These are phyloP conservation scores for Sminthurides aquaticus DNA, from an alignment of 2,888 invertebrate genomes.

Conservation along the genomic window DNA sequence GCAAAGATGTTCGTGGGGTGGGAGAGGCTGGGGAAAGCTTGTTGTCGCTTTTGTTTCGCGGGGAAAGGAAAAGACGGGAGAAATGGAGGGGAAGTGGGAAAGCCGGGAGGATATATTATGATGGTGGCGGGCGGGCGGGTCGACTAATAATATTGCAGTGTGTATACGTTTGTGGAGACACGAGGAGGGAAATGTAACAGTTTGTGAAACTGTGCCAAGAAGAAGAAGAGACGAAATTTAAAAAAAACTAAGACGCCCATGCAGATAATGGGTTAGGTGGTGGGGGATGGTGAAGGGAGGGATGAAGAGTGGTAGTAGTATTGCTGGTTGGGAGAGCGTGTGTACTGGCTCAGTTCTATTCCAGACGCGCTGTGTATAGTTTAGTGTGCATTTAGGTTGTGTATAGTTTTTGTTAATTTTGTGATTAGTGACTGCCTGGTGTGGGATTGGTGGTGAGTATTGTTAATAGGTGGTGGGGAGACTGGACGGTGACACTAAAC, in stretches of 20 bases:
- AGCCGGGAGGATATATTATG: not conserved
- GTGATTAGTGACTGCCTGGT: not conserved
- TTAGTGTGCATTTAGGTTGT: not conserved
- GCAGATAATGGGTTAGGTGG: constrained; percentile 2
- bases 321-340: not conserved
- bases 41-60: too few relatives aligned
- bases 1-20: too few relatives aligned
- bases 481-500: not conserved
- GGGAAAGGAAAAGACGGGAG: not conserved
- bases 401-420: not conserved
- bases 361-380: not conserved
- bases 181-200: constrained; percentile 6
- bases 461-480: not conserved
- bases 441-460: not conserved
- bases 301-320: not conserved
- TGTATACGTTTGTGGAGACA: not conserved
- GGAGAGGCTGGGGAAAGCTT: too few relatives aligned
- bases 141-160: not conserved
- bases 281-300: not conserved
- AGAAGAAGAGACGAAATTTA: constrained; percentile 1
- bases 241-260: constrained; percentile 4
- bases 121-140: not conserved
- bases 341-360: not conserved
- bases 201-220: constrained; percentile 3
- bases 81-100: not conserved